Percentiles rank a stretch among this genome's conserved stretches.
phyloP scores from a whole-genome alignment of 2,888 invertebrate species.

The Leucoptera coffeella region DNA sequence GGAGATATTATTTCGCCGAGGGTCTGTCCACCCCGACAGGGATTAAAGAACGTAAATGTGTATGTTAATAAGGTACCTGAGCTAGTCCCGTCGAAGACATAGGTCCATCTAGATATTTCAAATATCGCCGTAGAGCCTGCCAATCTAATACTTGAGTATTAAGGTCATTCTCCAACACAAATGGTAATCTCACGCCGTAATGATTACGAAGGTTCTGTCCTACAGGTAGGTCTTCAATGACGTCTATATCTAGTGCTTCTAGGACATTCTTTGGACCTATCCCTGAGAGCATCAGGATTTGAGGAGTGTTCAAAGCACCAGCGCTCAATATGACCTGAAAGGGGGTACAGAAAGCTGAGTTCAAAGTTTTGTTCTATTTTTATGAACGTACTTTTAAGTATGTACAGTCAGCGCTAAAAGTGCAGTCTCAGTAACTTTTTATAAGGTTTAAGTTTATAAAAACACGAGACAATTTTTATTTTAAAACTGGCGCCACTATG shows the following conservation, averaged over 20 bases:
- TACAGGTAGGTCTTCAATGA: conserved; percentile 57
- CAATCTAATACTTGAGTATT: conserved; percentile 50
- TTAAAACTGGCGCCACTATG: too few species aligned
- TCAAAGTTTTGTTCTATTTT: too few species aligned
- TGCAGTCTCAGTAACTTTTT: too few species aligned
- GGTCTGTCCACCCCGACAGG: too few species aligned
- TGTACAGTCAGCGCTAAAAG: too few species aligned
- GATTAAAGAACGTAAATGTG: too few species aligned
- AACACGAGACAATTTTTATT: too few species aligned
- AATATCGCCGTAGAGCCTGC: conserved; percentile 48
- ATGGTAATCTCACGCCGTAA: conserved; percentile 51
- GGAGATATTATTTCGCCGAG: too few species aligned
- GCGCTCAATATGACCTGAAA: conserved; percentile 52
- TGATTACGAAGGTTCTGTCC: conserved; percentile 60
- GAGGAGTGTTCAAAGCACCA: conserved; percentile 59
- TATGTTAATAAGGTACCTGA: conserved; percentile 48
- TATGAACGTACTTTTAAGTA: too few species aligned
- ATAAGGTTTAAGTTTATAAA: too few species aligned
- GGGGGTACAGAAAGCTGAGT: too few species aligned
- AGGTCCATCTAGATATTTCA: conserved; percentile 48
- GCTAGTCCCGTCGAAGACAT: conserved; percentile 59
- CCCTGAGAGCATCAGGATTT: conserved; percentile 57
- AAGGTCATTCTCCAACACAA: conserved; percentile 26
- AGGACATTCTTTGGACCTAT: conserved; percentile 55
- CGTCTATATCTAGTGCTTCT: conserved; percentile 35